phyloP scores from a whole-genome alignment of 2,888 invertebrate genomes.

The Stegophylla sp. region DNA sequence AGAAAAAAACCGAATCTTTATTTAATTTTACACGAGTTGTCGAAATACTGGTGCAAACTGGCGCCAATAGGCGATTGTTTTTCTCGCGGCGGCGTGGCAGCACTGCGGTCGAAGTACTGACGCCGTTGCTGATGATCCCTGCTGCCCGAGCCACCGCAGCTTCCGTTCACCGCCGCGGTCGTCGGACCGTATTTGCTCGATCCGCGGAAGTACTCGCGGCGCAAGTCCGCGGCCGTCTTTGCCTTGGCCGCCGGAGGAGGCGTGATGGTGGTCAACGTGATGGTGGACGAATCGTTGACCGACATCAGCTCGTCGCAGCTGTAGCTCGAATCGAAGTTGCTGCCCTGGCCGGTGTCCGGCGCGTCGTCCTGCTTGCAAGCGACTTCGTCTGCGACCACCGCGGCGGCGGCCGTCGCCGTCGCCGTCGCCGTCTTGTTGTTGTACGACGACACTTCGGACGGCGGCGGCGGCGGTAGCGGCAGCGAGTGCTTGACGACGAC shows the following conservation, averaged over 20 bases:
- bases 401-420: background rate
- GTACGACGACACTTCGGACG: conserved; percentile 47
- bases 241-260: background rate
- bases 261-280: conserved; percentile 13
- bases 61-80: conserved; percentile 1
- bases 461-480: conserved; percentile 52
- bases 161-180: background rate
- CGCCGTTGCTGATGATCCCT: background rate
- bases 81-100: conserved; percentile 1
- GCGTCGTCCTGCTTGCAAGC: background rate
- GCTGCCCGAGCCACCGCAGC: background rate
- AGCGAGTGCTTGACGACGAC: conserved; percentile 47
- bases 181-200: conserved; percentile 27
- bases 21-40: conserved; percentile 52
- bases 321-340: conserved; percentile 55
- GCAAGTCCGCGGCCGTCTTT: conserved; percentile 52
- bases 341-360: conserved; percentile 13
- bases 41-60: conserved; percentile 43
- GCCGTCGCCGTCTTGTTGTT: background rate
- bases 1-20: background rate
- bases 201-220: conserved; percentile 49
- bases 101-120: conserved; percentile 10
- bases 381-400: background rate
- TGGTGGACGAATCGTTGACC: conserved; percentile 45
- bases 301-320: conserved; percentile 58